phyloP scores from a whole-genome alignment of 2,797 vertebrate species.

The Nannoperca australis region DNA sequence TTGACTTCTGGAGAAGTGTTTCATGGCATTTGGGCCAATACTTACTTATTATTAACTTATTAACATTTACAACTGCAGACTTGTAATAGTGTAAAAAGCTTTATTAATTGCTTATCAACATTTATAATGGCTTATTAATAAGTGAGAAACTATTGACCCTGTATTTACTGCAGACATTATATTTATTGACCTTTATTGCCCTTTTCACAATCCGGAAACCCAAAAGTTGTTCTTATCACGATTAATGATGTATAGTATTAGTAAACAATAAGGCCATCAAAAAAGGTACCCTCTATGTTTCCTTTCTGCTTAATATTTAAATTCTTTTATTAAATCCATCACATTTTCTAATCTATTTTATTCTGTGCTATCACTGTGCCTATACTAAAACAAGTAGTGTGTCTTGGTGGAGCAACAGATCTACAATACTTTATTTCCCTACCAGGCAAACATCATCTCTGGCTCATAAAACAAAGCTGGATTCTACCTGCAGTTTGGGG shows the following conservation, averaged over 20 bases:
- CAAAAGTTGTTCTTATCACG: background rate
- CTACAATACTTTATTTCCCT: constrained; percentile 1
- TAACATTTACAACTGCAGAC: background rate
- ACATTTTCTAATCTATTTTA: constrained; percentile 6
- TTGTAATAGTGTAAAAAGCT: background rate
- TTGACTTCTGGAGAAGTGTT: background rate
- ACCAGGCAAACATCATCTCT: background rate
- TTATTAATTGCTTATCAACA: background rate
- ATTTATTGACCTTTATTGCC: background rate
- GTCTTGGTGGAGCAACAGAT: constrained; percentile 3
- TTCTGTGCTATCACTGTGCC: background rate
- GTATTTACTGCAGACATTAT: background rate
- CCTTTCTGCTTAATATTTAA: background rate
- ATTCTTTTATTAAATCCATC: background rate
- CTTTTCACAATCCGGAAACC: background rate
- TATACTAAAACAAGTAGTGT: background rate
- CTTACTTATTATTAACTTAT: too few species aligned
- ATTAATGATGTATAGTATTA: too few species aligned
- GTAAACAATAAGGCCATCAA: too few species aligned
- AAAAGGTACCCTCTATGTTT: background rate
- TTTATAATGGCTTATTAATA: background rate
- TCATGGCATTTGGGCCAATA: background rate
- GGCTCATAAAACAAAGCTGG: constrained; percentile 33
- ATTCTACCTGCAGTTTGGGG: constrained; percentile 24
- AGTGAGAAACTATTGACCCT: background rate